Percentiles rank a stretch among this genome's conserved stretches.
These are phyloP conservation scores for Loriculus beryllinus DNA, from an alignment of 2,797 vertebrate genomes.

Conservation along the genomic window DNA sequence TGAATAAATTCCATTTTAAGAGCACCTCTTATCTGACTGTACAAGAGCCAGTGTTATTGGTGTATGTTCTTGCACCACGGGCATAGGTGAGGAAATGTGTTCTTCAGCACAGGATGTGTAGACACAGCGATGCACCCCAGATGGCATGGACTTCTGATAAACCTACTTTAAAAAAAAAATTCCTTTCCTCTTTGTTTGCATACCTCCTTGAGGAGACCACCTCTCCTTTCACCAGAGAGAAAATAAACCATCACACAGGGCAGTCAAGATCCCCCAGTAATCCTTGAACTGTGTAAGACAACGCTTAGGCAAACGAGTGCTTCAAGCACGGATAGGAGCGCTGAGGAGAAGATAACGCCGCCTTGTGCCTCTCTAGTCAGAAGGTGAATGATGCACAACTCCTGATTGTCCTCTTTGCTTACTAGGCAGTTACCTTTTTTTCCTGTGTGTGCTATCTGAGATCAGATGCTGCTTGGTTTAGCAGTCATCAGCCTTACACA, in stretches of 20 bases:
- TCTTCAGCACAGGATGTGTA: constrained; percentile 10
- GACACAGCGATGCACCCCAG: background rate
- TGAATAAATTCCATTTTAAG: constrained; percentile 54
- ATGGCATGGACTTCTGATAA: constrained; percentile 48
- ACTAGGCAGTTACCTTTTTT: background rate
- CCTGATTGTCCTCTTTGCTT: background rate
- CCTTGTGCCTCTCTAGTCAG: background rate
- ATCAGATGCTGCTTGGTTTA: background rate
- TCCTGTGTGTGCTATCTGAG: background rate
- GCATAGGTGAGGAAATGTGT: constrained; percentile 18
- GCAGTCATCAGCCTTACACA: accelerated
- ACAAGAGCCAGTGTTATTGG: constrained; percentile 21
- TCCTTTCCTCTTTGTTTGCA: constrained; percentile 46
- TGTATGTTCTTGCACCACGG: constrained; percentile 22
- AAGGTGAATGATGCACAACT: background rate
- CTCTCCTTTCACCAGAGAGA: constrained; percentile 41
- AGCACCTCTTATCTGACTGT: constrained; percentile 41
- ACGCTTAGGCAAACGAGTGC: background rate
- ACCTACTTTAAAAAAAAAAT: constrained; percentile 24
- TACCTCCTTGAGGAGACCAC: constrained; percentile 41
- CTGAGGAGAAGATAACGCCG: background rate
- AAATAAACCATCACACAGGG: constrained; percentile 32
- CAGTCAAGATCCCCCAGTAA: constrained; percentile 45
- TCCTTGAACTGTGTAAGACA: constrained; percentile 19
- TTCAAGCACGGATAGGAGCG: background rate